Evolutionary conservation across 1,140 invertebrate species (phyloP).

Genomic region (Drosophila parvula): DNA sequence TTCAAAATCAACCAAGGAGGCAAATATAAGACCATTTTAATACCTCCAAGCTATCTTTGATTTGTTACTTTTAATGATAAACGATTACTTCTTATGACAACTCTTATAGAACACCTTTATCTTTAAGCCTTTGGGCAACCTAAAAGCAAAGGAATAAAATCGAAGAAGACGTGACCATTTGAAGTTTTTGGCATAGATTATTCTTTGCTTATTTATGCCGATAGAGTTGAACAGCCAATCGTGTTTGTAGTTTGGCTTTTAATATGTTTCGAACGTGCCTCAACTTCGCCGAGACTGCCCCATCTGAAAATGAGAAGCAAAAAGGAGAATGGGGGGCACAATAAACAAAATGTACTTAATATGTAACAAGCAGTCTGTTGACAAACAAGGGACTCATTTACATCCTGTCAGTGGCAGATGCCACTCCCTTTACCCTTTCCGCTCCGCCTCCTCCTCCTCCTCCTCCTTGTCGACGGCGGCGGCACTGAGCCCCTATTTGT

Average conservation of each 20-base stretch:
- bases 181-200: slow-evolving; percentile 1
- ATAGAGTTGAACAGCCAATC: slow-evolving; percentile 11
- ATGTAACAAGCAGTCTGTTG: slow-evolving; percentile 71
- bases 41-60: not conserved
- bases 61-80: not conserved
- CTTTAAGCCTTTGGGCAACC: not conserved
- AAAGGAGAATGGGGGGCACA: slow-evolving; percentile 17
- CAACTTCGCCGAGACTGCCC: not conserved
- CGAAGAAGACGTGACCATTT: slow-evolving; percentile 28
- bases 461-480: too few relatives aligned
- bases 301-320: not conserved
- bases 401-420: slow-evolving; percentile 66
- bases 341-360: slow-evolving; percentile 68
- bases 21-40: too few relatives aligned
- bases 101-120: not conserved
- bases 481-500: slow-evolving; percentile 30
- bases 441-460: not conserved
- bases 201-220: slow-evolving; percentile 3
- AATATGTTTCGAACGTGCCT: slow-evolving; percentile 31
- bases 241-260: slow-evolving; percentile 21
- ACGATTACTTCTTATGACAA: not conserved
- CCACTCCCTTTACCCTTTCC: slow-evolving; percentile 5
- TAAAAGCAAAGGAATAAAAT: not conserved
- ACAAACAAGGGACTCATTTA: slow-evolving; percentile 74
- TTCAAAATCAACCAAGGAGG: too few relatives aligned